Conservation (phyloP, 2,113 vertebrate species). For the Manacus vitellinus region DNA sequence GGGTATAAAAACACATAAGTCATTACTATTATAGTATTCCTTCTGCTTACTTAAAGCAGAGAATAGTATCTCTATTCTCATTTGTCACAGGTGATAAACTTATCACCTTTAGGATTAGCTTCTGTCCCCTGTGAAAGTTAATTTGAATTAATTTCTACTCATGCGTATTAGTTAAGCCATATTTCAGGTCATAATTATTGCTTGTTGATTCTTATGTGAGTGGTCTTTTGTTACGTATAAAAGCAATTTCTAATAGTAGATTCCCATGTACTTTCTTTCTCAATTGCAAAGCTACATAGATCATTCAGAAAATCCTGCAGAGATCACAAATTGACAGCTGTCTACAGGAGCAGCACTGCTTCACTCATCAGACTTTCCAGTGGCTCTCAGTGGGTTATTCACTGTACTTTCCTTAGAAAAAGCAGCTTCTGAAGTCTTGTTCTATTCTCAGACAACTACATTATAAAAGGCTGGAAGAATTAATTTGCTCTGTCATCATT, state of each 20-base stretch:
- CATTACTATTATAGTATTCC: background rate
- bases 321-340: background rate
- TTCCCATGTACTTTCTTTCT: background rate
- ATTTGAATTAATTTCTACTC: background rate
- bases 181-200: background rate
- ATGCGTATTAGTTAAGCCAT: background rate
- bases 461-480: background rate
- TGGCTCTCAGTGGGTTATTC: background rate
- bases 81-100: background rate
- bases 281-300: background rate
- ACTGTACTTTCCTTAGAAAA: background rate
- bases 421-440: rapidly evolving
- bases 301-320: background rate
- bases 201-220: background rate
- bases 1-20: background rate
- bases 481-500: background rate
- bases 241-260: background rate
- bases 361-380: background rate
- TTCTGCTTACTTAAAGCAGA: background rate
- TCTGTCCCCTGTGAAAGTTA: background rate
- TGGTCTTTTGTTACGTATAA: background rate
- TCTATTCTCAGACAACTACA: background rate
- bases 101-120: background rate
- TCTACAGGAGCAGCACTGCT: background rate
- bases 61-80: background rate